These are phyloP conservation scores for Luffia ferchaultella DNA, from an alignment of 2,888 invertebrate species.

Conservation along the genomic window DNA sequence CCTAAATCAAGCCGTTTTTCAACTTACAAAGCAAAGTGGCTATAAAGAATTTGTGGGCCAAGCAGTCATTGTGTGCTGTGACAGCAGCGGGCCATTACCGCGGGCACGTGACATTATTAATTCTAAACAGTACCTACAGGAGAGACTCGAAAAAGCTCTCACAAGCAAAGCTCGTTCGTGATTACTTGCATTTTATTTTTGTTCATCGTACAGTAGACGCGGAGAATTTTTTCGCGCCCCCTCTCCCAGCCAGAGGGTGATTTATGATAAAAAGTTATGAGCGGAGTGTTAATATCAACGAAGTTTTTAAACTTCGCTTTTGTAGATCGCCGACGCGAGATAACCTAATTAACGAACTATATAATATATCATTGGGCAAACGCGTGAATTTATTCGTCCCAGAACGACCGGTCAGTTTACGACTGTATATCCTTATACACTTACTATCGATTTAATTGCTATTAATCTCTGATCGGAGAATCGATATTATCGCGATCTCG, in stretches of 20 bases:
- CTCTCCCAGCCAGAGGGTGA: constrained; percentile 51
- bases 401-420: not conserved
- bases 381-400: constrained; percentile 12
- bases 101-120: constrained; percentile 33
- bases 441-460: constrained; percentile 32
- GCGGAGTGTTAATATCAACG: constrained; percentile 61
- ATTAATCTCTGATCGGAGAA: constrained; percentile 34
- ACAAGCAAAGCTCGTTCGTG: constrained; percentile 44
- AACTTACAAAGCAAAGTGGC: not conserved
- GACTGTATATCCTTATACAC: no score
- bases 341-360: constrained; percentile 64
- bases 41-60: not conserved
- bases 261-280: constrained; percentile 59
- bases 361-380: constrained; percentile 47
- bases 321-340: constrained; percentile 56
- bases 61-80: not conserved
- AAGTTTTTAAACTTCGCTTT: constrained; percentile 47
- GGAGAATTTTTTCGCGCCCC: constrained; percentile 60
- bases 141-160: constrained; percentile 55
- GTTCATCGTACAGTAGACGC: constrained; percentile 20
- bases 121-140: constrained; percentile 45
- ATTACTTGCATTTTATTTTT: constrained; percentile 64
- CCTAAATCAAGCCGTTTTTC: no score
- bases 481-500: constrained; percentile 35
- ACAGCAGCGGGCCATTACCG: not conserved